Percentiles rank a stretch among this genome's conserved stretches.
Conservation (phyloP, 2,113 vertebrate species). For the Tyto alba region DNA sequence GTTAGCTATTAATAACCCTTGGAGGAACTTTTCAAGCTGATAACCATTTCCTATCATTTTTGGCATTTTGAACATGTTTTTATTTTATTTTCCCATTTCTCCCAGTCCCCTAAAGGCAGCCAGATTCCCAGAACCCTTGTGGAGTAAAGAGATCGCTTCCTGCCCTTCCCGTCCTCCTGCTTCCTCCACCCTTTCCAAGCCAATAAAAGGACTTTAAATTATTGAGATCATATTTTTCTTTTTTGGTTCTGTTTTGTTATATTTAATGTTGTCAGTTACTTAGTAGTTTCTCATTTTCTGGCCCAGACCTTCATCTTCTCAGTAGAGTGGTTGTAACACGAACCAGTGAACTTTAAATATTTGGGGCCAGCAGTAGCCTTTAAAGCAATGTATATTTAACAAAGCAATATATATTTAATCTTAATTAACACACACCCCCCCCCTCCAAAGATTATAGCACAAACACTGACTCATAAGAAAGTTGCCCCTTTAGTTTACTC, state of each 20-base stretch:
- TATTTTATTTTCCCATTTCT: conserved; percentile 66
- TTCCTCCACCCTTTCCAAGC: conserved; percentile 43
- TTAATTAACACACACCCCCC: not conserved
- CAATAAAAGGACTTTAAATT: conserved; percentile 12
- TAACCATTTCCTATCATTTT: conserved; percentile 64
- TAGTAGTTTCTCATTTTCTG: not conserved
- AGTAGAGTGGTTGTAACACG: not conserved
- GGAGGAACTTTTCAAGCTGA: conserved; percentile 64
- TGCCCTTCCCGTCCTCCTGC: conserved; percentile 26
- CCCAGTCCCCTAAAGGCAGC: conserved; percentile 15
- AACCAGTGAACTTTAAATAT: not conserved
- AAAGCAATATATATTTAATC: not conserved
- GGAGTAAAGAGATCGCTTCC: conserved; percentile 38
- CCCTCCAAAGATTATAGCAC: not conserved
- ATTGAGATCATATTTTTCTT: not conserved
- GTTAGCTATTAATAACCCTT: conserved; percentile 49
- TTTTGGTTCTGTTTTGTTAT: not conserved
- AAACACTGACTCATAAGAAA: not conserved
- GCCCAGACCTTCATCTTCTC: not conserved
- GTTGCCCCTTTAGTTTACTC: not conserved
- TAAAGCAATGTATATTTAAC: not conserved
- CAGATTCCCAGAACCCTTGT: conserved; percentile 20
- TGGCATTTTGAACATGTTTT: conserved; percentile 38
- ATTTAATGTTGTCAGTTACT: not conserved
- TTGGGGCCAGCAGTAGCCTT: not conserved